Percentiles rank a stretch among this genome's conserved stretches.
Evolutionary conservation across 2,113 vertebrate species (phyloP).

Genomic region (Coryphaenoides rupestris): DNA sequence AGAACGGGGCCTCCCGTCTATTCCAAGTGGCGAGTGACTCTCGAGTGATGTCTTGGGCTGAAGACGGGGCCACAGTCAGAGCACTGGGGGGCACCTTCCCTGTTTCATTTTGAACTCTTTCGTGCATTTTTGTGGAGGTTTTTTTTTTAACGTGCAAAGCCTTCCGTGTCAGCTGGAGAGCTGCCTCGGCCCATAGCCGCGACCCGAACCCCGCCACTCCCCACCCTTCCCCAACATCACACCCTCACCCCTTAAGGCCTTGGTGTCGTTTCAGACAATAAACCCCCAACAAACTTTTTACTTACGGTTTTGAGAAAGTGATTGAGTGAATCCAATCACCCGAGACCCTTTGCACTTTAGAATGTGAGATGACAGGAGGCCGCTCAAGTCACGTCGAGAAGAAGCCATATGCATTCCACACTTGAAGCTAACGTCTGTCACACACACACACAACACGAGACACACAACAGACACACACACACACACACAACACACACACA

Average conservation of each 20-base stretch:
- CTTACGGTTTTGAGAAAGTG: neutral
- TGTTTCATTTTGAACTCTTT: constrained; percentile 66
- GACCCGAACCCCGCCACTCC: constrained; percentile 5
- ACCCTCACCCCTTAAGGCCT: neutral
- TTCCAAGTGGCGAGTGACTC: constrained; percentile 53
- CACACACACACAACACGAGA: neutral
- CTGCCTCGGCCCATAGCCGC: neutral
- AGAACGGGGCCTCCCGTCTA: constrained; percentile 54
- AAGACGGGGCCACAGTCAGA: constrained; percentile 39
- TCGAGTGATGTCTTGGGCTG: constrained; percentile 59
- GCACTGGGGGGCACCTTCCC: constrained; percentile 68
- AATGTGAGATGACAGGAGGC: constrained; percentile 15
- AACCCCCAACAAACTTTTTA: neutral
- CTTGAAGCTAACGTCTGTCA: constrained; percentile 40
- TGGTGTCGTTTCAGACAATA: too few species aligned
- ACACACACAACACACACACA: too few species aligned
- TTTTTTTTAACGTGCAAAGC: constrained; percentile 39
- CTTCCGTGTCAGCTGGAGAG: constrained; percentile 8
- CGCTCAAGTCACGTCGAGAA: constrained; percentile 20
- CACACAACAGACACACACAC: neutral
- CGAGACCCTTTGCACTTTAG: neutral
- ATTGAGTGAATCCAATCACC: constrained; percentile 7
- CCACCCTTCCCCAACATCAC: constrained; percentile 10
- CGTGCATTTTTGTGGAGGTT: constrained; percentile 27
- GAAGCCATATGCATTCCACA: constrained; percentile 40